A percentile compares a stretch with the other conserved stretches of the same genome.
Evolutionary conservation across 1,140 invertebrate genomes (phyloP).

Genomic region (Condylostylus longicornis): DNA sequence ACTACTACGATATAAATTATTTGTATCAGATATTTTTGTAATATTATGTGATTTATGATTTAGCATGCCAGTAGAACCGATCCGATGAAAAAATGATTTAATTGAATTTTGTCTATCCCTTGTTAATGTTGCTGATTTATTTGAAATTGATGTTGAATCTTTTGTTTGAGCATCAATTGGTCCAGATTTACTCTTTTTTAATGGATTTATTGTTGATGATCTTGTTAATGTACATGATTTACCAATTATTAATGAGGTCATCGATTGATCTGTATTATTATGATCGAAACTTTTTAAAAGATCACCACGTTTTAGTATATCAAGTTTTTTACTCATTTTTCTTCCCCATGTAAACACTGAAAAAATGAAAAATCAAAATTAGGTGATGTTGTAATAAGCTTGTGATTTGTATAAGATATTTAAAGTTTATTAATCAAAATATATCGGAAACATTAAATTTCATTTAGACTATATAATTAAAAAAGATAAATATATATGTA

Average conservation of each 20-base stretch:
- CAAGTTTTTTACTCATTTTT: constrained; percentile 61
- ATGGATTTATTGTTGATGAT: constrained; percentile 15
- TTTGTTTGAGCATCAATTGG: constrained; percentile 24
- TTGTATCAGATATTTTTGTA: constrained; percentile 31
- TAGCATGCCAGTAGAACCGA: constrained; percentile 60
- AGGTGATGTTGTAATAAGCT: neutral
- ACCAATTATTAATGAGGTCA: constrained; percentile 16
- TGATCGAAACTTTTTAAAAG: constrained; percentile 35
- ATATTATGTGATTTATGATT: constrained; percentile 39
- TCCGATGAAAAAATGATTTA: constrained; percentile 55
- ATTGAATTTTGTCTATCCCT: constrained; percentile 35
- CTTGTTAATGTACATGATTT: constrained; percentile 15
- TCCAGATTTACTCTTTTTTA: constrained; percentile 28
- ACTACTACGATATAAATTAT: constrained; percentile 53
- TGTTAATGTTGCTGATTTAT: constrained; percentile 12
- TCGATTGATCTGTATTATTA: constrained; percentile 25
- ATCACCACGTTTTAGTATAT: constrained; percentile 52
- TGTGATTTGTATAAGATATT: too few species aligned
- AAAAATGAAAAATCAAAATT: constrained; percentile 18
- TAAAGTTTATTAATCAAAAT: too few species aligned
- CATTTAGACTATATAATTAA: too few species aligned
- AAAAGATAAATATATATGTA: too few species aligned
- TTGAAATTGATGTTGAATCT: constrained; percentile 10
- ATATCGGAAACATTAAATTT: too few species aligned
- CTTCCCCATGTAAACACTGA: constrained; percentile 64